Base-by-base conservation (phyloP, 2,797 vertebrate genomes). In the Crossoptilon crossoptilon region DNA sequence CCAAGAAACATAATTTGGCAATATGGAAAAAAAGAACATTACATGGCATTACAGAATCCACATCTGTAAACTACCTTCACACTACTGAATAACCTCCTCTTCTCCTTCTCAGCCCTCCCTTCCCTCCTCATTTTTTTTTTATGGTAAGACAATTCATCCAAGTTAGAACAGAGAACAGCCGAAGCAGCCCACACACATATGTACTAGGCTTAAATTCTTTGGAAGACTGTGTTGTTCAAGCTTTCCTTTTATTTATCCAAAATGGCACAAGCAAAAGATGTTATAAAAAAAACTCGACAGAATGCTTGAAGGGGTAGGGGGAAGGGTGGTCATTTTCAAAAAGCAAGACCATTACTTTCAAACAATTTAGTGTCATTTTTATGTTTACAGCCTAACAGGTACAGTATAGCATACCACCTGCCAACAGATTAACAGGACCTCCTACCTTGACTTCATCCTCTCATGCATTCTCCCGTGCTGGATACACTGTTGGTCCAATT, bases 391-490 rank as follows among this genome's bases (percentile, higher is more conserved):
- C 26, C 77, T 23, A 73, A 81, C 31, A 70, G 59, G 78, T 86
- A 84, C 33, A 46, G 31, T 10, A 33, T 4, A 70, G 3, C 6
- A n/a, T 66, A 88, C 60, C 89, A 62, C 67, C 77, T 15, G 27
- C 60, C 16, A 73, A 88, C 19, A 91, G 90, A 85, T 82, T 66
- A 91, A 74, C 63, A 89, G 55, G 80, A 59, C 67, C 80, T 97
- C 70, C 96, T 97, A 99, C 99, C 99, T 99, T 82, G 97, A 97
- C 96, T 99, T 99, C 99, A 99, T 99, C 90, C 97, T 98, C 92
- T 99, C 98, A 93, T 99, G 99, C 92, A 99, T 97, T 94, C 93
- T 98, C 63, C 99, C 99, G 48, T 99, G 99, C 84, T 99, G 99
- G 93, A 99, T 97, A 94, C 99, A 99, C 76, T 99, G 99, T 58